Evolutionary conservation across 2,113 vertebrate species (phyloP).

Genomic region (Penelope pileata): DNA sequence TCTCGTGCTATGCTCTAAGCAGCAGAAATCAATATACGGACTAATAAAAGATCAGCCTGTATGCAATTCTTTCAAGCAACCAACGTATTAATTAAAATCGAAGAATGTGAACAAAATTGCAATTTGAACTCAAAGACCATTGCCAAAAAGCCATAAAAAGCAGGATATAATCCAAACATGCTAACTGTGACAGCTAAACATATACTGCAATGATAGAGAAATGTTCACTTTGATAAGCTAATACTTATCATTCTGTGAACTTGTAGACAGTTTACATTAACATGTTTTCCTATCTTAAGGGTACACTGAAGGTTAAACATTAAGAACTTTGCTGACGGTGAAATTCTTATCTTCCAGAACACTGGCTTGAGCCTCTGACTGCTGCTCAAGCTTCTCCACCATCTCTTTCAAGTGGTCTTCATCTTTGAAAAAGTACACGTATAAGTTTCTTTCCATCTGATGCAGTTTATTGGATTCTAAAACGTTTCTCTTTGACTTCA

Average conservation of each 20-base stretch:
- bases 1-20: too few species aligned
- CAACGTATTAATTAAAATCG: not conserved
- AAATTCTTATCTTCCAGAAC: conserved; percentile 27
- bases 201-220: not conserved
- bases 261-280: not conserved
- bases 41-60: not conserved
- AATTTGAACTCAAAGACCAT: not conserved
- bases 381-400: conserved; percentile 84
- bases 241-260: not conserved
- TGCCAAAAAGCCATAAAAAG: not conserved
- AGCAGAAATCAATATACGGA: not conserved
- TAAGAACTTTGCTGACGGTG: not conserved
- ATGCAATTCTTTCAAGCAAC: not conserved
- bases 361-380: conserved; percentile 53
- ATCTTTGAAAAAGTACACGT: conserved; percentile 87
- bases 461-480: conserved; percentile 80
- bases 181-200: not conserved
- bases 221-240: not conserved
- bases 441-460: conserved; percentile 87
- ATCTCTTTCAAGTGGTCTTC: conserved; percentile 79
- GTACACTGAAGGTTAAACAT: not conserved
- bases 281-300: not conserved
- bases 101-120: not conserved
- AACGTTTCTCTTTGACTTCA: conserved; percentile 83
- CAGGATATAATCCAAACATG: not conserved